phyloP scores from a whole-genome alignment of 2,113 vertebrate genomes.

The Rhabdomys dilectus region DNA sequence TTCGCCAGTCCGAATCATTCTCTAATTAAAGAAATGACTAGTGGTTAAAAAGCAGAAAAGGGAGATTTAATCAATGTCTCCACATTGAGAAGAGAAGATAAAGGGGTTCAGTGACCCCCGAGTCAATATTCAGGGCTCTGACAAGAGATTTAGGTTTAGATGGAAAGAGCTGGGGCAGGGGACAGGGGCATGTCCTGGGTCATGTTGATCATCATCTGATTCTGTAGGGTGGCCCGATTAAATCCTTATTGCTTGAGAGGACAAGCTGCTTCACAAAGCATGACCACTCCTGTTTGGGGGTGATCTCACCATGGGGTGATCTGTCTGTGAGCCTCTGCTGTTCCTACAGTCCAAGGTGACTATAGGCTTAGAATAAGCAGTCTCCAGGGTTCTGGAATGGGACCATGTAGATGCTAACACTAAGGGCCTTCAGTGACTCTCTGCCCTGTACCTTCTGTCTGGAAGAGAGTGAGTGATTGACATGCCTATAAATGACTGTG shows the following conservation, averaged over 20 bases:
- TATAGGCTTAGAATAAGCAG: not conserved
- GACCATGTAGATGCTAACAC: not conserved
- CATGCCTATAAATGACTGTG: not conserved
- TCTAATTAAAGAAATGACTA: not conserved
- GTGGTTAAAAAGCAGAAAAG: not conserved
- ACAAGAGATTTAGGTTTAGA: not conserved
- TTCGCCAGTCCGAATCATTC: not conserved
- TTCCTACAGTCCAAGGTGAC: not conserved
- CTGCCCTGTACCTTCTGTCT: not conserved
- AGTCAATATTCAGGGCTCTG: not conserved
- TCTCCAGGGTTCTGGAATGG: not conserved
- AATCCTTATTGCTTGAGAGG: not conserved
- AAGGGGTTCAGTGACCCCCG: not conserved
- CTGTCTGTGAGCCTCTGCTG: not conserved
- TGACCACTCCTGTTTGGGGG: not conserved
- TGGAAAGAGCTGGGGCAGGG: not conserved
- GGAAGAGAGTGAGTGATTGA: not conserved
- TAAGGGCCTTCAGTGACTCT: not conserved
- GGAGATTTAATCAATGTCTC: not conserved
- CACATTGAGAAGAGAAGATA: not conserved
- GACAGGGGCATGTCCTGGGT: not conserved
- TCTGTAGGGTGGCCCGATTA: not conserved
- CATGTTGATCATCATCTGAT: not conserved
- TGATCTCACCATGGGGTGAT: not conserved
- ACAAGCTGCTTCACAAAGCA: not conserved